phyloP scores from a whole-genome alignment of 2,113 vertebrate species.

The Laticauda colubrina region DNA sequence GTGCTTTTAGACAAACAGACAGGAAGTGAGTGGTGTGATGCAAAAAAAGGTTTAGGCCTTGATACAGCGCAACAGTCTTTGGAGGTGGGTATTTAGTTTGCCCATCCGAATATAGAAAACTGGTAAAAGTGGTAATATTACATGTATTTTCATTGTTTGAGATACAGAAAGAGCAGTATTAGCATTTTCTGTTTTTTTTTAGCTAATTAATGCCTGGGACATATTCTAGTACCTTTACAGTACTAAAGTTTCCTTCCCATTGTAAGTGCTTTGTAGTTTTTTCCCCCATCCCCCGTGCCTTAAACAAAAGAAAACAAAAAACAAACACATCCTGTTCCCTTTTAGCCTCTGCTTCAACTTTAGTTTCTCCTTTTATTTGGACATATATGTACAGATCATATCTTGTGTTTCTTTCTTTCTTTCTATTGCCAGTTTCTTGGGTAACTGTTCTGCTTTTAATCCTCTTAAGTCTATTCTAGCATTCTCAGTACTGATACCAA shows the following conservation, averaged over 20 bases:
- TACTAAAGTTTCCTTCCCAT: not conserved
- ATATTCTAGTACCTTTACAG: not conserved
- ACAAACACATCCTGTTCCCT: too few relatives aligned
- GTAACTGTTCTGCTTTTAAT: not conserved
- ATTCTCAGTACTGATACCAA: not conserved
- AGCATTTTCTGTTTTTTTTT: not conserved
- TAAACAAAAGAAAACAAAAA: not conserved
- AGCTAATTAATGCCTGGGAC: not conserved
- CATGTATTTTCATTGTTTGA: not conserved
- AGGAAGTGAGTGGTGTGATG: not conserved
- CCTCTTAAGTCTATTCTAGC: not conserved
- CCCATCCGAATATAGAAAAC: not conserved
- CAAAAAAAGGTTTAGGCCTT: not conserved
- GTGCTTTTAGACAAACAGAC: not conserved
- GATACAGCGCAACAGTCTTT: not conserved
- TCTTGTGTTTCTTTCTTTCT: not conserved
- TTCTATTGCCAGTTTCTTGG: not conserved
- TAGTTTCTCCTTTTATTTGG: not conserved
- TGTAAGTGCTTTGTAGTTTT: not conserved
- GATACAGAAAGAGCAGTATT: not conserved
- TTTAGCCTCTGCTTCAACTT: not conserved
- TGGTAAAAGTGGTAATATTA: not conserved
- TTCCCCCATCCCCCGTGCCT: not conserved
- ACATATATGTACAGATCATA: not conserved
- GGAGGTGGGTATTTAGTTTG: not conserved